phyloP scores from a whole-genome alignment of 1,140 invertebrate genomes.

The Archivesica marissinica region DNA sequence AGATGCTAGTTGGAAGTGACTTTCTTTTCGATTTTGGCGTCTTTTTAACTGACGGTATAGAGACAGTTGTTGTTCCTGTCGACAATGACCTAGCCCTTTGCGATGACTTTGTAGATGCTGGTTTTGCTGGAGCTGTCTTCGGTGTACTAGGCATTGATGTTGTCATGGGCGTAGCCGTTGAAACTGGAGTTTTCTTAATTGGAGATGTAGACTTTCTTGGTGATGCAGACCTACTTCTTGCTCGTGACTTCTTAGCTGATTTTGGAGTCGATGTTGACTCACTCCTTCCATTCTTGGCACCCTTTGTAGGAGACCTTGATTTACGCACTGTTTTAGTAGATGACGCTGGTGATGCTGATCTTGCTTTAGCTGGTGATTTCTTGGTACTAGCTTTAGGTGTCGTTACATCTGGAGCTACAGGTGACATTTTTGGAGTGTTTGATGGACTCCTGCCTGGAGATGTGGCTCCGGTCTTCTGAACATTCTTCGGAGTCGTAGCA shows the following conservation, averaged over 20 bases:
- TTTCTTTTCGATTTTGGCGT: conserved; percentile 39
- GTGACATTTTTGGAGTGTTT: background rate
- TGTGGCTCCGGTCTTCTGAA: conserved; percentile 28
- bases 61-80: background rate
- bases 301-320: background rate
- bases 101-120: background rate
- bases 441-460: too few species aligned
- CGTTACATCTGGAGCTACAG: background rate
- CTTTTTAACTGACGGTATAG: background rate
- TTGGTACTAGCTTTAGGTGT: background rate
- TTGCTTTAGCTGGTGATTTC: background rate
- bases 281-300: background rate
- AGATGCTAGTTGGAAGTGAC: background rate
- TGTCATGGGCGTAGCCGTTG: background rate
- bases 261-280: background rate
- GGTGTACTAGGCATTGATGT: background rate
- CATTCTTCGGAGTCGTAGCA: too few species aligned
- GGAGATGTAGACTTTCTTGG: conserved; percentile 39
- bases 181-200: conserved; percentile 8
- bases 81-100: conserved; percentile 27
- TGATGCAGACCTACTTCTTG: conserved; percentile 29
- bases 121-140: conserved; percentile 30
- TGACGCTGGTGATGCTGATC: background rate
- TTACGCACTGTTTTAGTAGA: background rate
- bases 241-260: conserved; percentile 11